Evolutionary conservation across 1,140 invertebrate genomes (phyloP).

Genomic region (Scylla paramamosain): DNA sequence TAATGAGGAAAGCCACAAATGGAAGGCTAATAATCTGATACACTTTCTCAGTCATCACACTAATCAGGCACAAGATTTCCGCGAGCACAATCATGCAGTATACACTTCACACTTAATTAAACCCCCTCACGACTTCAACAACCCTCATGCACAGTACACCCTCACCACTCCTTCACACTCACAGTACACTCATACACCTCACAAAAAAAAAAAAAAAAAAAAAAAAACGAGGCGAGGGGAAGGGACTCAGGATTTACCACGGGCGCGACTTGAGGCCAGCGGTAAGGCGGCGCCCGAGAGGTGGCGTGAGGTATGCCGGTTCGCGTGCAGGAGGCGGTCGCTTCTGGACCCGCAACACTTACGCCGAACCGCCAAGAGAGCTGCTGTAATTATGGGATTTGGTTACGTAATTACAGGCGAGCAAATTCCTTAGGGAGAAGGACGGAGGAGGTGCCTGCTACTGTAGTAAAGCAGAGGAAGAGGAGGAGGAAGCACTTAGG

Average conservation of each 20-base stretch:
- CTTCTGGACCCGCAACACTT: constrained; percentile 44
- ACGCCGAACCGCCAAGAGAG: constrained; percentile 51
- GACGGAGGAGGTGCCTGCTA: background rate
- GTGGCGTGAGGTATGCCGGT: background rate
- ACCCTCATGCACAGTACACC: background rate
- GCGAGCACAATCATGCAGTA: too few species aligned
- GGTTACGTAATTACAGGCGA: constrained; percentile 60
- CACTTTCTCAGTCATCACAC: too few species aligned
- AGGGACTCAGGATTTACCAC: too few species aligned
- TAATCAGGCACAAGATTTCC: too few species aligned
- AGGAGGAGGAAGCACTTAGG: background rate
- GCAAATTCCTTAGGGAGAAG: background rate
- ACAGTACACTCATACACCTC: too few species aligned
- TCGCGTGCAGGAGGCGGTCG: constrained; percentile 11
- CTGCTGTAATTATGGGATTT: constrained; percentile 57
- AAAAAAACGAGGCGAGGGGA: background rate
- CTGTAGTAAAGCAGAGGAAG: background rate
- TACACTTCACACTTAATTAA: too few species aligned
- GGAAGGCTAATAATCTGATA: too few species aligned
- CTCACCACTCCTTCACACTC: background rate
- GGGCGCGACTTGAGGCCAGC: background rate
- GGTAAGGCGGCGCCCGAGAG: background rate
- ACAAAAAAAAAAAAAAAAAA: too few species aligned
- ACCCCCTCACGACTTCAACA: too few species aligned
- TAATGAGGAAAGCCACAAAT: too few species aligned